Percentiles rank a stretch among this genome's conserved stretches.
phyloP scores from a whole-genome alignment of 2,888 invertebrate species.

The Tetragonula carbonaria region DNA sequence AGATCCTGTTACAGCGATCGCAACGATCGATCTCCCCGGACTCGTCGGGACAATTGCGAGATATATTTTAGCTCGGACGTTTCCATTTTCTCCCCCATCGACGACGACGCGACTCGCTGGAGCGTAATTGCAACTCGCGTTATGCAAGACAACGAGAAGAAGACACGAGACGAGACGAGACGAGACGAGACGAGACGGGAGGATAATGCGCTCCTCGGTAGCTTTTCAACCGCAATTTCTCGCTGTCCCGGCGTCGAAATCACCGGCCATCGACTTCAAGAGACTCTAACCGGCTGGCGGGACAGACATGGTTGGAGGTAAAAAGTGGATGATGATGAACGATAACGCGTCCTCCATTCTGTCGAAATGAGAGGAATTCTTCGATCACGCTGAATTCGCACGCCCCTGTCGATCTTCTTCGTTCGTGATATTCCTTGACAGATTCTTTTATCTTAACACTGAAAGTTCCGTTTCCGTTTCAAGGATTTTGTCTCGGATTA shows the following conservation, averaged over 20 bases:
- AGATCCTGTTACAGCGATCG: neutral
- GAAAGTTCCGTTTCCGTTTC: no score
- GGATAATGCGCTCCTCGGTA: no score
- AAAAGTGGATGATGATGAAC: slow-evolving; percentile 44
- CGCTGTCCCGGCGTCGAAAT: slow-evolving; percentile 28
- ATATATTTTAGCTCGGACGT: slow-evolving; percentile 14
- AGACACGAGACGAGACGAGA: neutral
- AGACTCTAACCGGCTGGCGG: slow-evolving; percentile 40
- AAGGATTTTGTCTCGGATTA: neutral
- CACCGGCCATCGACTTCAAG: slow-evolving; percentile 37
- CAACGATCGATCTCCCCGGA: neutral
- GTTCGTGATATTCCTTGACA: neutral
- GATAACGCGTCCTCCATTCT: slow-evolving; percentile 41
- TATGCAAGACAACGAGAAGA: slow-evolving; percentile 1
- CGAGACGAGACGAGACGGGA: neutral
- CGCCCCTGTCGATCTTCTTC: slow-evolving; percentile 6
- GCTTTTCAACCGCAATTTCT: slow-evolving; percentile 10
- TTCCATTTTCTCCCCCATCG: slow-evolving; percentile 1
- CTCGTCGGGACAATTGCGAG: neutral
- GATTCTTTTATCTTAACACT: neutral
- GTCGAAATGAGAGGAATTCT: slow-evolving; percentile 5
- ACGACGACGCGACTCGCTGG: neutral
- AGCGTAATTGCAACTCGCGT: slow-evolving; percentile 6
- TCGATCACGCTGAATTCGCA: slow-evolving; percentile 5
- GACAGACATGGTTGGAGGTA: slow-evolving; percentile 14